Conservation (phyloP, 2,888 invertebrate species). For the Aleiodes testaceus region DNA sequence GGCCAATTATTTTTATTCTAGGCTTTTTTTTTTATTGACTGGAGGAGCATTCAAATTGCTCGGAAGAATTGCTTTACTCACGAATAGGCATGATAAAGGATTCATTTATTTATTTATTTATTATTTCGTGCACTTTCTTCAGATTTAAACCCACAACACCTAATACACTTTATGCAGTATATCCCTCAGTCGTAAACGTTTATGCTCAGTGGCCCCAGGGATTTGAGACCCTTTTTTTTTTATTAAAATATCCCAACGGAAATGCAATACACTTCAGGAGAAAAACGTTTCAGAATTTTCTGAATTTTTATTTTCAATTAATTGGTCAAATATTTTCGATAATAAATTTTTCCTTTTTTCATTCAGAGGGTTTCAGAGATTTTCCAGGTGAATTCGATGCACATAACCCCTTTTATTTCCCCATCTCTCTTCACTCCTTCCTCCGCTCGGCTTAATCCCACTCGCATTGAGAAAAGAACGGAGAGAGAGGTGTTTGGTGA, state of each 20-base stretch:
- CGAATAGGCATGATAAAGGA: too few relatives aligned
- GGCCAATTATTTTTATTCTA: too few relatives aligned
- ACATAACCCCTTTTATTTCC: neutral
- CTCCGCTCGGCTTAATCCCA: conserved; percentile 32
- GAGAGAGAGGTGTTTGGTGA: neutral
- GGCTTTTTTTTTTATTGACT: too few relatives aligned
- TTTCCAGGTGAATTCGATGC: conserved; percentile 23
- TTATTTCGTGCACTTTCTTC: conserved; percentile 8
- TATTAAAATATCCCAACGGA: conserved; percentile 34
- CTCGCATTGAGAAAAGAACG: conserved; percentile 13
- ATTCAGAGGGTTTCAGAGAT: too few relatives aligned
- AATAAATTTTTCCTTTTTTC: too few relatives aligned
- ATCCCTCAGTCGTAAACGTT: conserved; percentile 37
- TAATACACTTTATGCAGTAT: conserved; percentile 40
- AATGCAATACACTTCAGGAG: neutral
- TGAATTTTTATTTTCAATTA: too few relatives aligned
- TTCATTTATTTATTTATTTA: too few relatives aligned
- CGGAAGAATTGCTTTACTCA: too few relatives aligned
- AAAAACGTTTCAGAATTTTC: too few relatives aligned
- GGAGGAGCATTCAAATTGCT: too few relatives aligned
- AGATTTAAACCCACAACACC: conserved; percentile 11
- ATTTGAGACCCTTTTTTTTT: conserved; percentile 1
- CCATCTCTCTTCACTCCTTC: neutral
- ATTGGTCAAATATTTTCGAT: too few relatives aligned
- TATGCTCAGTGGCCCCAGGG: conserved; percentile 26